Evolutionary conservation across 2,888 invertebrate species (phyloP).

Genomic region (Callyntrura guangdongensis): DNA sequence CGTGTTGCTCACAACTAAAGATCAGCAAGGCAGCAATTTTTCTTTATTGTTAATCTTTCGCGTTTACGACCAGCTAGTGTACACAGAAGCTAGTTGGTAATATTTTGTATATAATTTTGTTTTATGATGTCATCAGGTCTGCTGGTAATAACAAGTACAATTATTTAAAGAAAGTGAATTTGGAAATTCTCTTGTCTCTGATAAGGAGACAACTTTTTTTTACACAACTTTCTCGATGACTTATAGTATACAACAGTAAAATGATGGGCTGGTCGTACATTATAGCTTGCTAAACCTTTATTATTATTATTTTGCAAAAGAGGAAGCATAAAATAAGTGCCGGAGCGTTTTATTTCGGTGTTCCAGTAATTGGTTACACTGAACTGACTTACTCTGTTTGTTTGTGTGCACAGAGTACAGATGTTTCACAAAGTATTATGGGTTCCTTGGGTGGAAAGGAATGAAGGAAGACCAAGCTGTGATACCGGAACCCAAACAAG

Average conservation of each 20-base stretch:
- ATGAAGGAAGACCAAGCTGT: slow-evolving; percentile 43
- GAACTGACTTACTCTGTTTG: neutral
- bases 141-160: too few species aligned
- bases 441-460: neutral
- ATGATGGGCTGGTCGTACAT: neutral
- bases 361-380: slow-evolving; percentile 37
- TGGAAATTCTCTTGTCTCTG: too few species aligned
- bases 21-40: neutral
- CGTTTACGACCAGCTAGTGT: neutral
- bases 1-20: neutral
- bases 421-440: slow-evolving; percentile 7
- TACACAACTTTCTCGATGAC: too few species aligned
- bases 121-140: too few species aligned
- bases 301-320: neutral
- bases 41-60: neutral
- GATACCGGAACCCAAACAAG: slow-evolving; percentile 51
- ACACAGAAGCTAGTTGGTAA: too few species aligned
- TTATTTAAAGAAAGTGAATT: too few species aligned
- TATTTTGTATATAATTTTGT: too few species aligned
- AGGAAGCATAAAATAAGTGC: slow-evolving; percentile 58
- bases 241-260: neutral
- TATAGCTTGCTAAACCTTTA: neutral
- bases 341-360: slow-evolving; percentile 53
- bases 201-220: too few species aligned
- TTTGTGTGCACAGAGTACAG: neutral